Evolutionary conservation across 2,113 vertebrate species (phyloP).

Genomic region (Conger conger): DNA sequence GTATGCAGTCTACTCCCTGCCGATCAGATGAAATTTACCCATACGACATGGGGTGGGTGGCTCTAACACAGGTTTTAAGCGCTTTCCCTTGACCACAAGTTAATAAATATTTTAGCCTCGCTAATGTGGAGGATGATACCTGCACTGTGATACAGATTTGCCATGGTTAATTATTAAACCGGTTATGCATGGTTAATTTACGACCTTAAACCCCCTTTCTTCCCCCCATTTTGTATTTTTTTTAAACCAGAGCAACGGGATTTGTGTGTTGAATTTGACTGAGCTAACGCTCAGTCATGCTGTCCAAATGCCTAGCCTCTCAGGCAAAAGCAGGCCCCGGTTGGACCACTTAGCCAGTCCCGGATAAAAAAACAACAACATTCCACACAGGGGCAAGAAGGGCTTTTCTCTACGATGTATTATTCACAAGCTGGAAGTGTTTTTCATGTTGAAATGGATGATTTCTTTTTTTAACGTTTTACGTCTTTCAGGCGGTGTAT

Average conservation of each 20-base stretch:
- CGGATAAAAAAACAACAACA: slow-evolving; percentile 1
- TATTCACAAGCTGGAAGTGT: slow-evolving; percentile 58
- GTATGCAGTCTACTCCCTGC: slow-evolving; percentile 42
- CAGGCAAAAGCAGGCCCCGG: background rate
- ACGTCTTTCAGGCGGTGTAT: slow-evolving; percentile 82
- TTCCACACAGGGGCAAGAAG: slow-evolving; percentile 43
- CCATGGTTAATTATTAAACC: slow-evolving; percentile 80
- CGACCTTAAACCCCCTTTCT: slow-evolving; percentile 53
- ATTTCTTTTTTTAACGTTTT: background rate
- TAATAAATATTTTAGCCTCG: slow-evolving; percentile 79
- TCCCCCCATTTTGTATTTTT: background rate
- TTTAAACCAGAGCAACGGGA: background rate
- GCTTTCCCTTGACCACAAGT: slow-evolving; percentile 62
- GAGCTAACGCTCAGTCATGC: background rate
- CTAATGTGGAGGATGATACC: slow-evolving; percentile 73
- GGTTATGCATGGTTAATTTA: slow-evolving; percentile 68
- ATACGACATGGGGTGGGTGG: slow-evolving; percentile 39
- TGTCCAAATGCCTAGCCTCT: background rate
- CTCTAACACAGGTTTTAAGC: slow-evolving; percentile 50
- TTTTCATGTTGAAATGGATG: slow-evolving; percentile 46
- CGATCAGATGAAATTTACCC: slow-evolving; percentile 53
- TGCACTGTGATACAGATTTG: slow-evolving; percentile 69
- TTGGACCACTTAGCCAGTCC: slow-evolving; percentile 16
- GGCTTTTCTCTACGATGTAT: slow-evolving; percentile 46
- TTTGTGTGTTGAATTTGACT: background rate